Evolutionary conservation across 2,888 invertebrate genomes (phyloP).

Genomic region (Elysia crispata): DNA sequence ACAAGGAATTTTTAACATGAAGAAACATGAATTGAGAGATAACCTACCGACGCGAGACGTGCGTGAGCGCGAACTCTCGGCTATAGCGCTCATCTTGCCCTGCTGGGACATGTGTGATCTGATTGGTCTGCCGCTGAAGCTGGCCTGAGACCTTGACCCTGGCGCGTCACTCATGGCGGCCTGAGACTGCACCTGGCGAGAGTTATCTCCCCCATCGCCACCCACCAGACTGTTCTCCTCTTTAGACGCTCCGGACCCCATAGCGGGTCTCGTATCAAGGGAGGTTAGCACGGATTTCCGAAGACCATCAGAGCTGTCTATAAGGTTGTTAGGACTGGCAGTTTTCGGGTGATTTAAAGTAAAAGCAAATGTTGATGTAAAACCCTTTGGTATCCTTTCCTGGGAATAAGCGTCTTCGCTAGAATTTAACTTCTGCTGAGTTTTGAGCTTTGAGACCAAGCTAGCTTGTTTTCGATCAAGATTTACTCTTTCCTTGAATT

Average conservation of each 20-base stretch:
- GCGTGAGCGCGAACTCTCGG: not conserved
- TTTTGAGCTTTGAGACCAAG: too few relatives aligned
- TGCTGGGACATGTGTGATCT: slow-evolving; percentile 36
- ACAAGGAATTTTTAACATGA: too few relatives aligned
- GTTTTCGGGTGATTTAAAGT: not conserved
- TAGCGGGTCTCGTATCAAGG: slow-evolving; percentile 46
- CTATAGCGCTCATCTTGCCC: slow-evolving; percentile 16
- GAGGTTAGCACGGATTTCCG: slow-evolving; percentile 6
- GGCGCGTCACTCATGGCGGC: slow-evolving; percentile 52
- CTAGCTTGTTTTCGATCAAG: too few relatives aligned
- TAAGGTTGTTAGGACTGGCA: not conserved
- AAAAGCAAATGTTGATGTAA: slow-evolving; percentile 21
- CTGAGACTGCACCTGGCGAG: slow-evolving; percentile 46
- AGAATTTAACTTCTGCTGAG: not conserved
- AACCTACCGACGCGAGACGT: slow-evolving; percentile 36
- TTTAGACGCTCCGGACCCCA: slow-evolving; percentile 67
- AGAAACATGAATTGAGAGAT: too few relatives aligned
- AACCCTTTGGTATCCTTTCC: not conserved
- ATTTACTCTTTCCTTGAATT: too few relatives aligned
- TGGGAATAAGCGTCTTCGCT: not conserved
- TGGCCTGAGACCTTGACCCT: slow-evolving; percentile 51
- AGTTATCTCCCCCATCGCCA: slow-evolving; percentile 47
- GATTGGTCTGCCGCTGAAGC: slow-evolving; percentile 26
- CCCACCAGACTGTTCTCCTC: slow-evolving; percentile 62
- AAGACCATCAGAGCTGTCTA: not conserved